Percentiles rank a stretch among this genome's conserved stretches.
phyloP scores from a whole-genome alignment of 2,797 vertebrate species.

The Betta splendens region DNA sequence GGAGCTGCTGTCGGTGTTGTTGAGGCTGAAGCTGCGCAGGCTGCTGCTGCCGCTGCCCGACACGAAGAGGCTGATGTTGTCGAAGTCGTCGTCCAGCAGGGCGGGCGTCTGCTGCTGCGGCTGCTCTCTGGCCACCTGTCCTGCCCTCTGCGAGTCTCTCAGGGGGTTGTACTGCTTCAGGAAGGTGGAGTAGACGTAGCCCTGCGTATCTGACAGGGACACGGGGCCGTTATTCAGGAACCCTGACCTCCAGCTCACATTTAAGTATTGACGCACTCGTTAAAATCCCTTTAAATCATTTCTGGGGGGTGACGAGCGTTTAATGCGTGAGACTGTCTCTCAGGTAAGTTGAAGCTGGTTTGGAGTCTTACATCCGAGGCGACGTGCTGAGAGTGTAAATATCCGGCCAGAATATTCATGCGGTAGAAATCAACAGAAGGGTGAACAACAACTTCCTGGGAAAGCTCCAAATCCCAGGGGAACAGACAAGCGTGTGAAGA shows the following conservation, averaged over 20 bases:
- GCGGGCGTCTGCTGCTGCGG: slow-evolving; percentile 53
- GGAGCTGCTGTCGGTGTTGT: slow-evolving; percentile 78
- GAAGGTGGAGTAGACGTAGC: slow-evolving; percentile 96
- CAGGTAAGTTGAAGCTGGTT: neutral
- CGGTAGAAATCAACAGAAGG: slow-evolving; percentile 46
- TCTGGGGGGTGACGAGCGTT: slow-evolving; percentile 2
- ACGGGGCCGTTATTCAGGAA: slow-evolving; percentile 20
- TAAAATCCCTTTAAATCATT: neutral
- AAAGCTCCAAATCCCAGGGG: slow-evolving; percentile 59
- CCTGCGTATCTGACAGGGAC: slow-evolving; percentile 73
- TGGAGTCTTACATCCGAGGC: slow-evolving; percentile 14
- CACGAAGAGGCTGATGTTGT: slow-evolving; percentile 94
- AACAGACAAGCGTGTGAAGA: slow-evolving; percentile 50
- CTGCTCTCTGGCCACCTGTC: slow-evolving; percentile 56
- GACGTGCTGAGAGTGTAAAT: slow-evolving; percentile 40
- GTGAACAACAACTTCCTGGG: slow-evolving; percentile 58
- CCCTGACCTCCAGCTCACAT: slow-evolving; percentile 1
- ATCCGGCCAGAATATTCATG: slow-evolving; percentile 51
- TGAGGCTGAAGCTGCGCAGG: slow-evolving; percentile 75
- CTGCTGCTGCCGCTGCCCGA: slow-evolving; percentile 82
- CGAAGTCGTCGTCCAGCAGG: slow-evolving; percentile 88
- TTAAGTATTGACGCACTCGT: neutral
- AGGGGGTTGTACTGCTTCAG: slow-evolving; percentile 92
- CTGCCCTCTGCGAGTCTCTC: slow-evolving; percentile 69
- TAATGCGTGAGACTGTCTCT: neutral